phyloP scores from a whole-genome alignment of 2,113 vertebrate genomes.

The Lasiurus borealis region DNA sequence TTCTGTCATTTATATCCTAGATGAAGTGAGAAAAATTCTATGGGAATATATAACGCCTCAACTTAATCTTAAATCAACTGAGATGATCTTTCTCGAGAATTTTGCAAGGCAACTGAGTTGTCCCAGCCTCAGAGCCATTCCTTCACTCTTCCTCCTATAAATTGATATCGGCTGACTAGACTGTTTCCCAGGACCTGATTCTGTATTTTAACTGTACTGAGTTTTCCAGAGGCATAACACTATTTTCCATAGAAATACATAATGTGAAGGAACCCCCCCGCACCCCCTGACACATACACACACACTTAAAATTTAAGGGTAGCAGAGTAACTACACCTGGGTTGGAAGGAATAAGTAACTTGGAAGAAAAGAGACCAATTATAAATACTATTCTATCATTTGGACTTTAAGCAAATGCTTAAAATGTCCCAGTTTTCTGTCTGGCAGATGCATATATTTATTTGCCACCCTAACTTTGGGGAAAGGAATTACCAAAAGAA shows the following conservation, averaged over 20 bases:
- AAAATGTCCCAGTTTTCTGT: not conserved
- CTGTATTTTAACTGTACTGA: not conserved
- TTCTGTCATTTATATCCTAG: constrained; percentile 41
- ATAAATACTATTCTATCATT: not conserved
- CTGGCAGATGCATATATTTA: not conserved
- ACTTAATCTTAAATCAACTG: not conserved
- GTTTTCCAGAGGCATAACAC: not conserved
- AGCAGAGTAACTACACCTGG: not conserved
- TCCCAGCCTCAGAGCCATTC: not conserved
- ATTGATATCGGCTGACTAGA: not conserved
- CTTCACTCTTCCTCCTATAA: not conserved
- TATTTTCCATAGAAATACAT: not conserved
- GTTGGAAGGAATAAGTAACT: constrained; percentile 3
- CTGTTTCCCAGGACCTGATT: not conserved
- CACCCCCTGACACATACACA: not conserved
- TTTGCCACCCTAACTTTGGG: too few species aligned
- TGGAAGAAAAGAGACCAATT: not conserved
- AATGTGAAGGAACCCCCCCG: not conserved
- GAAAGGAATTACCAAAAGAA: constrained; percentile 42
- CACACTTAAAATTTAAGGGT: not conserved
- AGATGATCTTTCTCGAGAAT: not conserved
- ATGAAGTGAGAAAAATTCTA: constrained; percentile 37
- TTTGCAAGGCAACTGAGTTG: not conserved
- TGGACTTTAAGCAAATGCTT: constrained; percentile 4
- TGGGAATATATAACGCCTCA: not conserved